Conservation (phyloP, 2,888 invertebrate genomes). For the Trilocha varians region DNA sequence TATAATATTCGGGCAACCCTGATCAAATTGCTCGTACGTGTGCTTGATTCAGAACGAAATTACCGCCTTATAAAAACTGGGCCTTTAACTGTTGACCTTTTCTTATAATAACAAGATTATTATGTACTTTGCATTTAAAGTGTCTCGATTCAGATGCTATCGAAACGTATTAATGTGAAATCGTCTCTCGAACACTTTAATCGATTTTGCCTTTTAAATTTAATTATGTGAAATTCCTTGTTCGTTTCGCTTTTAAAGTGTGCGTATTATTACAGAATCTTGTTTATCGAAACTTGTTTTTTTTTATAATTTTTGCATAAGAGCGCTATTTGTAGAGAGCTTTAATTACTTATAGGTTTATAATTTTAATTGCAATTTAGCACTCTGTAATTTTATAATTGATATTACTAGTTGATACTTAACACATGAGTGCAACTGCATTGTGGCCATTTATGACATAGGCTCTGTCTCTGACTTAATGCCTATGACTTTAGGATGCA, state of each 20-base stretch:
- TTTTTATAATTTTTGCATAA: too few relatives aligned
- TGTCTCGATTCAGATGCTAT: constrained; percentile 10
- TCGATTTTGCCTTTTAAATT: constrained; percentile 1
- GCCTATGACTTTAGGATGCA: too few relatives aligned
- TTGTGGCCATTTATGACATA: too few relatives aligned
- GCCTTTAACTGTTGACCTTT: constrained; percentile 41
- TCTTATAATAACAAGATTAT: constrained; percentile 28
- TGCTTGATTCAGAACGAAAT: constrained; percentile 38
- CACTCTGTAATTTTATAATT: too few relatives aligned
- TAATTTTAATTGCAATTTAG: too few relatives aligned
- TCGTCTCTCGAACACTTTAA: background rate
- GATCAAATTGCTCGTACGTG: constrained; percentile 49
- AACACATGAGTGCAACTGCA: too few relatives aligned
- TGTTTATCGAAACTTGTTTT: too few relatives aligned
- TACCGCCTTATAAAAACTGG: constrained; percentile 36
- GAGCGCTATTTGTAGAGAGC: too few relatives aligned
- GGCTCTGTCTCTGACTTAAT: too few relatives aligned
- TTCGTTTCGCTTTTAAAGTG: constrained; percentile 5
- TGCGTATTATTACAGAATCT: too few relatives aligned
- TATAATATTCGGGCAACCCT: constrained; percentile 44
- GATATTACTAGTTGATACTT: too few relatives aligned
- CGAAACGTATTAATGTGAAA: constrained; percentile 5
- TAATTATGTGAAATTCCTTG: background rate
- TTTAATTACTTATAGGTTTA: too few relatives aligned
- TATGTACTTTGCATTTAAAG: constrained; percentile 14